These are phyloP conservation scores for Orbicella faveolata DNA, from an alignment of 64 coral and sea anemone genomes.

Conservation along the genomic window DNA sequence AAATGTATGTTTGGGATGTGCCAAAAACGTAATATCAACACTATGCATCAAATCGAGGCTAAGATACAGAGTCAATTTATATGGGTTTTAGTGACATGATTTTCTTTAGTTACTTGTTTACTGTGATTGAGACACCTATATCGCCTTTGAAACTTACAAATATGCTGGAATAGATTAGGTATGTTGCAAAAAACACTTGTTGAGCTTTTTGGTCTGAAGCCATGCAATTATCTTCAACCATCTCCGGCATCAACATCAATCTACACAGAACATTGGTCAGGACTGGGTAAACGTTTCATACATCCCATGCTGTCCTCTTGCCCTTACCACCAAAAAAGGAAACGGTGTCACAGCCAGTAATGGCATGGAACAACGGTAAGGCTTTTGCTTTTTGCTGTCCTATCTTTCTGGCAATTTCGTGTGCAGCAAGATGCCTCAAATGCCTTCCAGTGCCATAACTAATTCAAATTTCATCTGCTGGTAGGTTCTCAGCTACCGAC, in stretches of 20 bases:
- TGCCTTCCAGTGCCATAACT: conserved; percentile 25
- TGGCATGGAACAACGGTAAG: not conserved
- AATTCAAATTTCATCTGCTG: conserved; percentile 20
- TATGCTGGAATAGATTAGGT: not conserved
- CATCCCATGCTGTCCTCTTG: not conserved
- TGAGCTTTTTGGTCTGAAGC: conserved; percentile 20
- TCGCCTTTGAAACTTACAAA: conserved; percentile 15
- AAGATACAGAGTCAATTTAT: conserved; percentile 18
- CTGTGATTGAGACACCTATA: conserved; percentile 16
- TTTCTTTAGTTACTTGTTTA: conserved; percentile 11
- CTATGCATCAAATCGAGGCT: not conserved
- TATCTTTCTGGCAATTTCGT: not conserved
- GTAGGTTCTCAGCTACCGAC: conserved; percentile 25
- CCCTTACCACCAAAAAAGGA: not conserved
- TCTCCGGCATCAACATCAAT: not conserved
- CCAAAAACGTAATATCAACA: not conserved
- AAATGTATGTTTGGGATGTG: not conserved
- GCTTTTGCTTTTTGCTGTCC: not conserved
- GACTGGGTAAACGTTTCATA: not conserved
- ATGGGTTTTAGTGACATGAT: not conserved
- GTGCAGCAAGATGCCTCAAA: conserved; percentile 4
- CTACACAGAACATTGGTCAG: not conserved
- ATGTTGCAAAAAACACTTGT: not conserved
- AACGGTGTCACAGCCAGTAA: not conserved
- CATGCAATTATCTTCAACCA: not conserved